Percentiles rank a stretch among this genome's conserved stretches.
These are phyloP conservation scores for Dendronephthya gigantea DNA, from an alignment of 64 coral and sea anemone genomes.

Conservation along the genomic window DNA sequence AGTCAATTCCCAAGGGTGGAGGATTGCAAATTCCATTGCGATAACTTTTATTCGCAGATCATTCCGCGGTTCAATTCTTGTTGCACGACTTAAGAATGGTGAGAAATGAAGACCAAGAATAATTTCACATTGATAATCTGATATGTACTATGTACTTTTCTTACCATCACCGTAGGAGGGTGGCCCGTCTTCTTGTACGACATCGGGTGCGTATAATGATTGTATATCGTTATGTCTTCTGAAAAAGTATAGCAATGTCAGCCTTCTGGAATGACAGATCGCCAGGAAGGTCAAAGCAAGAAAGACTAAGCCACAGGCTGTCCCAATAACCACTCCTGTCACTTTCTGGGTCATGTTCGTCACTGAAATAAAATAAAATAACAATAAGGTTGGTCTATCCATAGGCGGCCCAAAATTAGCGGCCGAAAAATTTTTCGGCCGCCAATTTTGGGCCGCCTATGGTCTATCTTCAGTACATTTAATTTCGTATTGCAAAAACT, in stretches of 20 bases:
- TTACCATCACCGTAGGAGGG: not conserved
- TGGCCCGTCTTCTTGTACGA: not conserved
- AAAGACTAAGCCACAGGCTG: constrained; percentile 2
- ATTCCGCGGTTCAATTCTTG: no score
- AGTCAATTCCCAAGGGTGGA: no score
- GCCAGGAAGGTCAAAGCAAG: constrained; percentile 5
- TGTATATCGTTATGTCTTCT: not conserved
- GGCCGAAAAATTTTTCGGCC: no score
- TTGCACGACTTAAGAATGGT: no score
- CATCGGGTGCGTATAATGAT: not conserved
- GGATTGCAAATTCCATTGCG: no score
- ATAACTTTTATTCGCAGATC: no score
- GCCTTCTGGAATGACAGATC: not conserved
- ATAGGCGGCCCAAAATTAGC: not conserved
- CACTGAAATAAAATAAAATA: not conserved
- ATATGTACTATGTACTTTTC: not conserved
- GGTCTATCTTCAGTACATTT: no score
- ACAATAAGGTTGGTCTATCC: not conserved
- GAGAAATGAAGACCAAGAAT: no score
- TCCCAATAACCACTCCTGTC: not conserved
- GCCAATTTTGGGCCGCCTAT: not conserved
- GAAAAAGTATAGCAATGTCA: not conserved
- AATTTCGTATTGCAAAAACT: no score
- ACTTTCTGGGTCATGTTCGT: not conserved
- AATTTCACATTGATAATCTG: no score